Evolutionary conservation across 2,888 invertebrate genomes (phyloP), one percentile per base, ranked within the genome.

Genomic region (Hypsopygia costalis): DNA sequence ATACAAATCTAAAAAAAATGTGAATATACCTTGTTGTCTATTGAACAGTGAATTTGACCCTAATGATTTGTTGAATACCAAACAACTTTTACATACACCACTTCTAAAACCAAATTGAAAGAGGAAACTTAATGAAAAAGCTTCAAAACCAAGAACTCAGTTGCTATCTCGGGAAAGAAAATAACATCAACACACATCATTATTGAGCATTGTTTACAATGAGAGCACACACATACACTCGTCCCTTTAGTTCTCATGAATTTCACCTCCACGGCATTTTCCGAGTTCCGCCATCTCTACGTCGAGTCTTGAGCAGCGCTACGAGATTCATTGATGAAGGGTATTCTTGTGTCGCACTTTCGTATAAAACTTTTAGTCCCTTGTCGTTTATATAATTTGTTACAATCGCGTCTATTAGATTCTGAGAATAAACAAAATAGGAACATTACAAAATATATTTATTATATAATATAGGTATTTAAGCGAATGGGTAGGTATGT

Each of bases 401-500:
- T 20, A 5, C 9, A 3, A 20, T 16, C 1, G 12, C 21, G 38
- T 77, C 55, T 38, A 77, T 58, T 42, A 80, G 47, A 41, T 77
- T 75, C 82, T 83, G 63, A 44, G 66, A 67, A n/a, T n/a, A n/a
- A n/a, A n/a, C n/a, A 52, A 5, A 48, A 43, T 28, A 32, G 6
- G 30, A 6, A 1, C 29, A 30, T 34, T 28, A 16, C 16, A 16
- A 16, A 3, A 16, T 3, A 16, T 16, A 16, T n/a, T n/a, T n/a
- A n/a, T n/a, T n/a, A n/a, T n/a, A n/a, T n/a, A n/a, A n/a, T n/a
- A n/a, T n/a, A n/a, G n/a, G n/a, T n/a, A n/a, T n/a, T n/a, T n/a
- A n/a, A n/a, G n/a, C n/a, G n/a, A n/a, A n/a, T n/a, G n/a, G n/a
- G n/a, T n/a, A n/a, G n/a, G n/a, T n/a, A n/a, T n/a, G n/a, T n/a